These are phyloP conservation scores for Tinamus guttatus DNA, from an alignment of 2,113 vertebrate species.

Conservation along the genomic window DNA sequence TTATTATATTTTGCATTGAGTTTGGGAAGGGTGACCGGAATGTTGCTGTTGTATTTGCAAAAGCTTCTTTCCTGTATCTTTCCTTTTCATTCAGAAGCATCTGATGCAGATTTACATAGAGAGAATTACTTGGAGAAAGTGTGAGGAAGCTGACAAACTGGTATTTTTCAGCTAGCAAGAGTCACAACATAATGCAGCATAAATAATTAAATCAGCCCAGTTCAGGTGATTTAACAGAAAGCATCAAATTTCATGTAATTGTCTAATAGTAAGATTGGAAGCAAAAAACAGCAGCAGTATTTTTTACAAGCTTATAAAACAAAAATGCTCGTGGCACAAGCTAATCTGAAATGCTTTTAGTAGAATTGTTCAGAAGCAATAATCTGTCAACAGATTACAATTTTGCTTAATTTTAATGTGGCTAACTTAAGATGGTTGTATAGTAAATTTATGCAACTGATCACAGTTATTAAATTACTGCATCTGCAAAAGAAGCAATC, in stretches of 20 bases:
- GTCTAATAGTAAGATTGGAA: constrained; percentile 50
- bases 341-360: constrained; percentile 85
- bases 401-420: constrained; percentile 90
- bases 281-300: constrained; percentile 49
- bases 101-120: constrained; percentile 18
- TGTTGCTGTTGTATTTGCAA: constrained; percentile 20
- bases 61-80: background rate
- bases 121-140: constrained; percentile 29
- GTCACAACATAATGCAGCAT: background rate
- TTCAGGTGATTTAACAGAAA: constrained; percentile 59
- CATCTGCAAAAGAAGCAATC: constrained; percentile 91
- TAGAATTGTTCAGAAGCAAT: constrained; percentile 84
- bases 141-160: background rate
- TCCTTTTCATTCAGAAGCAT: constrained; percentile 35
- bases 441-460: constrained; percentile 92
- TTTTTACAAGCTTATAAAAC: constrained; percentile 81
- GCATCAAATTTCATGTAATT: constrained; percentile 46
- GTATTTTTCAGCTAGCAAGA: constrained; percentile 19
- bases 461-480: constrained; percentile 92
- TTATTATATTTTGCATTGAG: background rate
- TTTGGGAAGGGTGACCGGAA: constrained; percentile 38
- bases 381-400: constrained; percentile 90
- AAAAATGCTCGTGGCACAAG: constrained; percentile 78
- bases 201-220: constrained; percentile 8
- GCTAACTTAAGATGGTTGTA: constrained; percentile 89